These are phyloP conservation scores for Cryptotis parvus DNA, from an alignment of 2,113 vertebrate species.

Conservation along the genomic window DNA sequence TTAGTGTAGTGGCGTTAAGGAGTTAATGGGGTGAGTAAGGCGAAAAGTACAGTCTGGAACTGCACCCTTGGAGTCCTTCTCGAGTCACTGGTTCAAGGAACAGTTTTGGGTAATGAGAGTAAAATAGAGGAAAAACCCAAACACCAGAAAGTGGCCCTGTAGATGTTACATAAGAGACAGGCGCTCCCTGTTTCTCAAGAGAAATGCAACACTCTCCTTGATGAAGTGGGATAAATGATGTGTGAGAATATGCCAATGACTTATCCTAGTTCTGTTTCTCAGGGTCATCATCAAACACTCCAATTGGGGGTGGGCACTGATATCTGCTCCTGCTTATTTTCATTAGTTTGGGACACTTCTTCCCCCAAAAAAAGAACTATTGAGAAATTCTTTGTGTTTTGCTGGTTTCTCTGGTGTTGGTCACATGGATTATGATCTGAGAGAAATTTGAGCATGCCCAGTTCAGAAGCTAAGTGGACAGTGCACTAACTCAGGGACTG, in stretches of 20 bases:
- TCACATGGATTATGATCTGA: background rate
- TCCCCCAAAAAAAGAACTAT: background rate
- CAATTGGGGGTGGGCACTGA: background rate
- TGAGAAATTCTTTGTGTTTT: background rate
- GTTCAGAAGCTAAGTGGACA: background rate
- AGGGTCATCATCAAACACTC: background rate
- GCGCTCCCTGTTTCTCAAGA: background rate
- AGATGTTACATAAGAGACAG: background rate
- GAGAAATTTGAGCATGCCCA: background rate
- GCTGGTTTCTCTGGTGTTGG: background rate
- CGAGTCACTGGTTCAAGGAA: background rate
- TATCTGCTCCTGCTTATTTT: constrained; percentile 1
- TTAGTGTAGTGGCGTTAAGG: background rate
- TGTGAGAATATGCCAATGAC: background rate
- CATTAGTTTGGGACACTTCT: background rate
- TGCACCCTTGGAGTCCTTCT: background rate
- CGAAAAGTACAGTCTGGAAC: background rate
- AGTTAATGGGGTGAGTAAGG: background rate
- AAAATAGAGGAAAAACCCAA: constrained; percentile 34
- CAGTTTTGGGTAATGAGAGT: background rate
- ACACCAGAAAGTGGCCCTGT: background rate
- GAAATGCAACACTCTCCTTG: background rate
- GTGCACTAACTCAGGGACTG: background rate
- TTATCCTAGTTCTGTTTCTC: background rate
- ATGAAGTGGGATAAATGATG: background rate